A percentile compares a stretch with the other conserved stretches of the same genome.
Evolutionary conservation across 92 coral and sea anemone species (phyloP).

Genomic region (Hydrozoanthus gracilis): DNA sequence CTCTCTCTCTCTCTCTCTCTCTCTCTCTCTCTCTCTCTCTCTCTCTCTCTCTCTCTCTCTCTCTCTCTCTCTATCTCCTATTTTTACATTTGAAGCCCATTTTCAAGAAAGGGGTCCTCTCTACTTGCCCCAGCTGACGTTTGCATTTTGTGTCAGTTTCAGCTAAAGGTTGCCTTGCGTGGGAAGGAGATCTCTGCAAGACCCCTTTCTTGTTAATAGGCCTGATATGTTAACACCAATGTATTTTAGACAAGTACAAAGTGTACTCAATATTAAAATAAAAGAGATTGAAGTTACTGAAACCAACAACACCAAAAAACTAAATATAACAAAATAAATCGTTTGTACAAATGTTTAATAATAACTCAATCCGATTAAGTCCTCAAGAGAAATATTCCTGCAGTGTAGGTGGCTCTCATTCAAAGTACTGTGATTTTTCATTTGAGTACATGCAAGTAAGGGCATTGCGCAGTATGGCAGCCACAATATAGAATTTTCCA

Average conservation of each 20-base stretch:
- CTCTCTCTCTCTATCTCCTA: no score
- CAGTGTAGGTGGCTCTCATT: slow-evolving; percentile 10
- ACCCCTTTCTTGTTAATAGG: no score
- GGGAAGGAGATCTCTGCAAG: no score
- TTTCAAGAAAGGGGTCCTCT: no score
- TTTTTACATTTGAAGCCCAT: no score
- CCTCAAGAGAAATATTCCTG: background rate
- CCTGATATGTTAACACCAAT: slow-evolving; percentile 19
- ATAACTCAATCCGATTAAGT: background rate
- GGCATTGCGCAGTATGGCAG: slow-evolving; percentile 3
- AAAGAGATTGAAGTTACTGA: background rate
- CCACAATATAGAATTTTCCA: slow-evolving; percentile 6
- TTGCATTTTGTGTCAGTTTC: no score
- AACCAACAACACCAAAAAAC: background rate
- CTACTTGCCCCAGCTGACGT: no score
- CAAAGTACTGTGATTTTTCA: slow-evolving; percentile 6
- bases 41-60: no score
- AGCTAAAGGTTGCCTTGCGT: no score
- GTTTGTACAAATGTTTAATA: background rate
- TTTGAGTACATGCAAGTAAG: slow-evolving; percentile 5
- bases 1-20: no score
- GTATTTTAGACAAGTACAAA: slow-evolving; percentile 9
- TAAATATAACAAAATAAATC: background rate
- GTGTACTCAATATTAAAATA: background rate
- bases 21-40: no score